Base-by-base conservation (phyloP, 2,113 vertebrate species). In the Chunga burmeisteri region DNA sequence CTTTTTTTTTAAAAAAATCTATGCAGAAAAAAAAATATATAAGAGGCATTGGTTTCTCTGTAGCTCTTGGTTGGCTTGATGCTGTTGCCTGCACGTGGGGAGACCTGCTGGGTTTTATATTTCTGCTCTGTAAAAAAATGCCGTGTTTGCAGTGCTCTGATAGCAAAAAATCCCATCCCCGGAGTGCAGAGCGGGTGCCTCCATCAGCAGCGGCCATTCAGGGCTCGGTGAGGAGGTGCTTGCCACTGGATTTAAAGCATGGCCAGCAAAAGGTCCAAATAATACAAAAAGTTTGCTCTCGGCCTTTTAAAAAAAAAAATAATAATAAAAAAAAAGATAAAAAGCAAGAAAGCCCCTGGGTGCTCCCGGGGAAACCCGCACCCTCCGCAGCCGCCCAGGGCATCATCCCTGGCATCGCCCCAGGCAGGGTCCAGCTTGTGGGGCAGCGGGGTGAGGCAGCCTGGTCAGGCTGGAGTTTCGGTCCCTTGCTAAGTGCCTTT, bases 401-500 rank as follows among this genome's bases (percentile, higher is more conserved):
- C 47, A 20, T 11, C 65, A 12, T 3, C 44, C 58, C 16, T 3
- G 16, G 26, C n/a, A 65, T 38, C 6, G 2, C 2, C 29, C 29
- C 49, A 2, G 4, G 30, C 30, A 11, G 25, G 12, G 15, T 40
- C 55, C 47, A 25, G 93, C 42, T 7, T 7, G 12, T 9, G 13
- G 56, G 65, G 73, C 68, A 42, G 3, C 0, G 6, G 68, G 56
- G 32, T 27, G 49, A 61, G 38, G 44, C 32, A 14, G 40, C 63
- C 38, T 10, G 14, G 44, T 9, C 25, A 22, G 46, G 56, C 71
- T 53, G 89, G 87, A 44, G 38, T 65, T 77, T 21, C 10, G 0
- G 27, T 49, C 68, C 80, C 56, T 55, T 86, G 61, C 68, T 29
- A 77, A 90, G 90, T 95, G 93, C 95, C 96, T 95, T 85, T 11